Base-by-base conservation (phyloP, 1,140 invertebrate genomes). In the Thaumetopoea pityocampa region DNA sequence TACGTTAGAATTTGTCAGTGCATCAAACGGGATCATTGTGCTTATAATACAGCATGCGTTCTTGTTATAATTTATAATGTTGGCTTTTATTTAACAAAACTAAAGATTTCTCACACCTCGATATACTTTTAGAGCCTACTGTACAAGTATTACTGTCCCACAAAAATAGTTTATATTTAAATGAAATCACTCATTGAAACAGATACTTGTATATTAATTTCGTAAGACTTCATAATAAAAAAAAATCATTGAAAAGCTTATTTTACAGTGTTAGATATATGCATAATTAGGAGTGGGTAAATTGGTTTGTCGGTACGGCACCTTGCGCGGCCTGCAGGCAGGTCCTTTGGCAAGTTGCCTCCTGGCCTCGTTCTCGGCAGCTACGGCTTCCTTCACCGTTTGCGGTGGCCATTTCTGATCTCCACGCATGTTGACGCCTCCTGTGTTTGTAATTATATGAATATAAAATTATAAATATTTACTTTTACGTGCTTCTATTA, bases 371-470 rank as follows among this genome's bases (percentile, higher is more conserved):
- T 93, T 92, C 66, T 94, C 93, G 6, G 89, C 90, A 32, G 88
- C 90, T 24, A 90, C 88, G 55, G 91, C 90, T 46, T 89, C 88
- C 68, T 91, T 93, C 44, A 92, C 91, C 23, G 87, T 86, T 63
- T 88, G 88, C 52, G 93, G 94, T 42, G 93, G 94, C 93, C 93
- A 94, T 82, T 94, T 94, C 72, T 91, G 85, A 67, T 94, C 93
- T 58, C 93, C 93, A 56, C 92, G 89, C 89, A 93, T 92, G 73
- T 91, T 92, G 76, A 89, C 87, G 65, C 92, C 92, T 84, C 91
- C 88, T 90, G 67, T 8, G 22, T 9, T 14, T 6, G 15, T n/a
- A 19, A 29, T 17, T n/a, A 30, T 2, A 17, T 5, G 9, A 30
- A 9, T 16, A 7, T 17, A 8, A 8, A 30, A 6, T 18, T 28